These are phyloP conservation scores for Amblyopsis hoosieri DNA, from an alignment of 2,797 vertebrate species.

Conservation along the genomic window DNA sequence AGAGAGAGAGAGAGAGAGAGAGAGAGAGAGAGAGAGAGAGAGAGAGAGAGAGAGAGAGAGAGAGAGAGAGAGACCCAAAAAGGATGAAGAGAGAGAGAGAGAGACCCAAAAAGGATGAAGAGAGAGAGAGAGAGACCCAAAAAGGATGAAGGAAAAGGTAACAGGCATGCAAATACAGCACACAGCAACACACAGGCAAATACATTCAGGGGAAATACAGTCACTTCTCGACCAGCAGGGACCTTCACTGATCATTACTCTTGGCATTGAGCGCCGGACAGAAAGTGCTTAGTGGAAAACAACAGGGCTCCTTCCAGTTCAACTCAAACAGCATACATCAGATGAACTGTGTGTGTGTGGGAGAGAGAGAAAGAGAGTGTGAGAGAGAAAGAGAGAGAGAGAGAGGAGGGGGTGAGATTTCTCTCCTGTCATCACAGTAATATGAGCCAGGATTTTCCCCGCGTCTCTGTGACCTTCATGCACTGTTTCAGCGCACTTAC, in stretches of 20 bases:
- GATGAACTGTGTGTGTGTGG: conserved; percentile 1
- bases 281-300: conserved; percentile 67
- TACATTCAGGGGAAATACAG: conserved; percentile 1
- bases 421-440: conserved; percentile 53
- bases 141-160: not conserved
- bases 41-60: not conserved
- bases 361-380: conserved; percentile 1
- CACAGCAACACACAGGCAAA: not conserved
- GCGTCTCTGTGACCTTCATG: conserved; percentile 64
- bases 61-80: too few relatives aligned
- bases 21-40: too few relatives aligned
- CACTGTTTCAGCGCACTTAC: conserved; percentile 64
- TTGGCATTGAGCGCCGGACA: conserved; percentile 55
- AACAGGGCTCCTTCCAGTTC: conserved; percentile 57
- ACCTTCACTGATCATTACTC: conserved; percentile 67
- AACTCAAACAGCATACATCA: conserved; percentile 63
- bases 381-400: conserved; percentile 17
- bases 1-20: too few relatives aligned
- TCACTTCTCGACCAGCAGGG: conserved; percentile 12
- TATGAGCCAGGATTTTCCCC: conserved; percentile 40
- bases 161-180: not conserved
- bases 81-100: not conserved
- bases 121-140: too few relatives aligned
- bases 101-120: not conserved
- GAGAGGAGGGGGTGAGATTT: conserved; percentile 32